Conservation (phyloP, 2,888 invertebrate genomes). For the Lasioglossum marginatum region DNA sequence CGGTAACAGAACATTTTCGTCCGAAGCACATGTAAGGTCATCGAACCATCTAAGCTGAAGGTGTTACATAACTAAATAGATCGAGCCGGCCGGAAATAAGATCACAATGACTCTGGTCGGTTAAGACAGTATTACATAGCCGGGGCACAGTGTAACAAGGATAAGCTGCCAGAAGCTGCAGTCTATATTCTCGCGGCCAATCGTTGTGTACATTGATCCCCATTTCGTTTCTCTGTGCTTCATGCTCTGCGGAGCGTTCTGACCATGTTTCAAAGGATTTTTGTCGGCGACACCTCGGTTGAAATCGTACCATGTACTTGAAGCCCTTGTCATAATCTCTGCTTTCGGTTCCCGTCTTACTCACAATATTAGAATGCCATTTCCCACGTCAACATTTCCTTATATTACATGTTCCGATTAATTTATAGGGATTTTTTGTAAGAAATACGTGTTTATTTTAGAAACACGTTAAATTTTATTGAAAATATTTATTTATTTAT, state of each 20-base stretch:
- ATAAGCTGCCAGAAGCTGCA: slow-evolving; percentile 64
- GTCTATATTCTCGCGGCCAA: slow-evolving; percentile 56
- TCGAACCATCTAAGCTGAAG: slow-evolving; percentile 25
- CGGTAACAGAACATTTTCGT: not conserved
- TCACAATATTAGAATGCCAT: not conserved
- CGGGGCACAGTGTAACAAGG: slow-evolving; percentile 58
- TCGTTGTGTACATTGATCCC: slow-evolving; percentile 53
- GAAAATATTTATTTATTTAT: too few relatives aligned
- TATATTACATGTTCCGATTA: too few relatives aligned
- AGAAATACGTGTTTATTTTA: too few relatives aligned
- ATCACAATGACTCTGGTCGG: slow-evolving; percentile 47
- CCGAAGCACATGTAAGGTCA: not conserved
- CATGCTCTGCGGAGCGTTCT: slow-evolving; percentile 49
- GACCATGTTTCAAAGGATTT: slow-evolving; percentile 48
- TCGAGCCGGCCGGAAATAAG: slow-evolving; percentile 53
- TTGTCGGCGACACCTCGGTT: slow-evolving; percentile 43
- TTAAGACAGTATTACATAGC: slow-evolving; percentile 57
- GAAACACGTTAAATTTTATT: too few relatives aligned
- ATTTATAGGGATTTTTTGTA: not conserved
- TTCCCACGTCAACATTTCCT: not conserved
- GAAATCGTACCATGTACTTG: slow-evolving; percentile 18
- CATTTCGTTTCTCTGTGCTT: slow-evolving; percentile 47
- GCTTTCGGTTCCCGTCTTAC: not conserved
- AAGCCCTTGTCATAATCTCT: not conserved
- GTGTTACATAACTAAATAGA: slow-evolving; percentile 19